Evolutionary conservation across 2,888 invertebrate species (phyloP).

Genomic region (Thysanoteuthis rhombus): DNA sequence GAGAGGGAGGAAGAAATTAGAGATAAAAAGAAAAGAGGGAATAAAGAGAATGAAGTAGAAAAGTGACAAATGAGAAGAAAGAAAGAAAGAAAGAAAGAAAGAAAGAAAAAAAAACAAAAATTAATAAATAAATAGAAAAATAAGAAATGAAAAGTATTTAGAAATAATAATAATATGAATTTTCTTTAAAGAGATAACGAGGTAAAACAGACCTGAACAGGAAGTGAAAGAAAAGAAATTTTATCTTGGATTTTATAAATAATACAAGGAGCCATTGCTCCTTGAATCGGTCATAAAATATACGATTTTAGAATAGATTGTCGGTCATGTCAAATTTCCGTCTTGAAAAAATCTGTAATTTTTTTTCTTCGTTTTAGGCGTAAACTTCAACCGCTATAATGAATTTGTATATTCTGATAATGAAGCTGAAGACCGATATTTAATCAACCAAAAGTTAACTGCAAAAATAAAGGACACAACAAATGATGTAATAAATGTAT

Average conservation of each 20-base stretch:
- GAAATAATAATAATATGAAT: too few relatives aligned
- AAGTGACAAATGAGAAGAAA: not conserved
- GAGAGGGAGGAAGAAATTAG: not conserved
- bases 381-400: too few relatives aligned
- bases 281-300: too few relatives aligned
- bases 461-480: too few relatives aligned
- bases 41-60: not conserved
- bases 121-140: not conserved
- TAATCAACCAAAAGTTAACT: too few relatives aligned
- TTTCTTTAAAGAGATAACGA: not conserved
- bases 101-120: not conserved
- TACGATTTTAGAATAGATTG: too few relatives aligned
- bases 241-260: not conserved
- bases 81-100: not conserved
- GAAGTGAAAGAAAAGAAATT: not conserved
- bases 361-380: too few relatives aligned
- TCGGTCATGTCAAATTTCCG: too few relatives aligned
- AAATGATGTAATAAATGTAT: too few relatives aligned
- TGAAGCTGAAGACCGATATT: too few relatives aligned
- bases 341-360: too few relatives aligned
- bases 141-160: not conserved
- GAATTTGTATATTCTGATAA: too few relatives aligned
- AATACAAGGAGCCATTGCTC: not conserved
- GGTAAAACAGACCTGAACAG: not conserved
- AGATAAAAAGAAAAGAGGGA: not conserved